Percentiles rank a stretch among this genome's conserved stretches.
These are phyloP conservation scores for Thecophora atra DNA, from an alignment of 2,888 invertebrate species.

Conservation along the genomic window DNA sequence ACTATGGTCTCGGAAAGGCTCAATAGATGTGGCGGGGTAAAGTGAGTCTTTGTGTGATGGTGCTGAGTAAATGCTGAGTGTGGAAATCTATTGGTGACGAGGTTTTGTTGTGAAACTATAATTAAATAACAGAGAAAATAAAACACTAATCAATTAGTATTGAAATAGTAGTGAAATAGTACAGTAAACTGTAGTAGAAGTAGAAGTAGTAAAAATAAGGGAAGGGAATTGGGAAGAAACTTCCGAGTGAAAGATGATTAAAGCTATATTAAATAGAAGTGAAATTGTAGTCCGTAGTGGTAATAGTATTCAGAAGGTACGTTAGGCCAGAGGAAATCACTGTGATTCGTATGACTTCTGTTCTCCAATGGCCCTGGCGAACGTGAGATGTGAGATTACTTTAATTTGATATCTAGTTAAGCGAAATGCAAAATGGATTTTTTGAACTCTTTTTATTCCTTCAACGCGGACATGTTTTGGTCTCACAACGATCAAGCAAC, in stretches of 20 bases:
- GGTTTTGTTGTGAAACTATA: not conserved
- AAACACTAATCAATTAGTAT: too few relatives aligned
- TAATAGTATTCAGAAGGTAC: too few relatives aligned
- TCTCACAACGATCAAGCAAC: constrained; percentile 24
- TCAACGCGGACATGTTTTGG: constrained; percentile 15
- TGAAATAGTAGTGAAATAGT: too few relatives aligned
- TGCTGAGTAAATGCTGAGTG: constrained; percentile 1
- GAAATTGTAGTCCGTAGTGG: not conserved
- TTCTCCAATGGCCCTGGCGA: too few relatives aligned
- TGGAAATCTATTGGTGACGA: not conserved
- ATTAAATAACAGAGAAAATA: too few relatives aligned
- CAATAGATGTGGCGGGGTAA: not conserved
- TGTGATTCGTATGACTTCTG: too few relatives aligned
- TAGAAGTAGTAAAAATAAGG: not conserved
- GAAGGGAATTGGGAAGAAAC: not conserved
- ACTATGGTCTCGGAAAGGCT: not conserved
- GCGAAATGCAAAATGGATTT: too few relatives aligned
- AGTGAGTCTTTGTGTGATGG: too few relatives aligned
- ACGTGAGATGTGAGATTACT: too few relatives aligned
- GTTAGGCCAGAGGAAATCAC: too few relatives aligned
- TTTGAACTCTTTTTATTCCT: constrained; percentile 11
- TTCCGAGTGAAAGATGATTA: too few relatives aligned
- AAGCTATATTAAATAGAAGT: not conserved
- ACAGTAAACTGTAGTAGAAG: not conserved
- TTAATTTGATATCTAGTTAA: too few relatives aligned